Evolutionary conservation across 2,888 invertebrate genomes (phyloP).

Genomic region (Agrenia bidenticulata): DNA sequence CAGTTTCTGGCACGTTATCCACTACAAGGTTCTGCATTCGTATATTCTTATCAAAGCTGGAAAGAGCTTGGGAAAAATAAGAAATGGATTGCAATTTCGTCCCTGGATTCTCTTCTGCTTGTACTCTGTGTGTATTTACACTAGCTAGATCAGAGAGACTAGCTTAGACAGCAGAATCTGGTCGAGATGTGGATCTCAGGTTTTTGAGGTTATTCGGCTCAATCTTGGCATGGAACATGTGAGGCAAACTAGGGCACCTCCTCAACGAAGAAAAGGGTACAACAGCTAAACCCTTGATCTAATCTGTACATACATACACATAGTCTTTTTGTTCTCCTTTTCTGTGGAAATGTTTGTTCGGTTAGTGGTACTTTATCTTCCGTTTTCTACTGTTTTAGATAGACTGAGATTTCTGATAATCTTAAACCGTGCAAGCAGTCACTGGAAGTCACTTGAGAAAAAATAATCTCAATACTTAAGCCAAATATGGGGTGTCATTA

Average conservation of each 20-base stretch:
- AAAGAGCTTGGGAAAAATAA: constrained; percentile 6
- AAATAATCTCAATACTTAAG: too few relatives aligned
- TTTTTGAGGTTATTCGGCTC: constrained; percentile 4
- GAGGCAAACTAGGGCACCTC: not conserved
- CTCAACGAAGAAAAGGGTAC: constrained; percentile 2
- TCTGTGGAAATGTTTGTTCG: constrained; percentile 6
- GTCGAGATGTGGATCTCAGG: constrained; percentile 7
- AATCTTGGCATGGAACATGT: constrained; percentile 3
- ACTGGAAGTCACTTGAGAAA: too few relatives aligned
- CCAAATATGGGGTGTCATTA: too few relatives aligned
- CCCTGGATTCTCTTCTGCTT: not conserved
- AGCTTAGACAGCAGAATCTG: constrained; percentile 13
- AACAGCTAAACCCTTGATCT: constrained; percentile 8
- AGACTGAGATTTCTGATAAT: too few relatives aligned
- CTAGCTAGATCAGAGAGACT: constrained; percentile 1
- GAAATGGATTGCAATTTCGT: not conserved
- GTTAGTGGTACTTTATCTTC: not conserved
- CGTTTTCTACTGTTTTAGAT: too few relatives aligned
- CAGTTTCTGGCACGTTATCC: constrained; percentile 11
- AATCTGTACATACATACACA: not conserved
- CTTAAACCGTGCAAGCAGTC: too few relatives aligned
- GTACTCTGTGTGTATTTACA: constrained; percentile 1
- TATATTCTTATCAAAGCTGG: not conserved
- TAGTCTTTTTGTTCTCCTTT: constrained; percentile 11
- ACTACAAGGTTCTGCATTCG: not conserved